Conservation (phyloP, 2,888 invertebrate genomes). For the Gerosis bhagava region DNA sequence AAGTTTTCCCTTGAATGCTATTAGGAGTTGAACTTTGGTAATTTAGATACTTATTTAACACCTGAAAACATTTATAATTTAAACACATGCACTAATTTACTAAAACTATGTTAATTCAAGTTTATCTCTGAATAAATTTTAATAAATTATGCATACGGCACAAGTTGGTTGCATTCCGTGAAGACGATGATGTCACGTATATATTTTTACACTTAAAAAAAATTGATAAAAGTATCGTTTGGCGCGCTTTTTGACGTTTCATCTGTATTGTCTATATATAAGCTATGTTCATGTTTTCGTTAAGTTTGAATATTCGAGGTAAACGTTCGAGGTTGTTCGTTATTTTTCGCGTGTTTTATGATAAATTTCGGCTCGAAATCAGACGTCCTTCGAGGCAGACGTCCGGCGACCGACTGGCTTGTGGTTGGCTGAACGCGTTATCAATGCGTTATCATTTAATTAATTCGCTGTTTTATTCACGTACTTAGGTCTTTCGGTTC, state of each 20-base stretch:
- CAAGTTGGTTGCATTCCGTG: conserved; percentile 46
- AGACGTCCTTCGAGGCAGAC: conserved; percentile 61
- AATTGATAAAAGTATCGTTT: conserved; percentile 19
- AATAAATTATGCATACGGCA: conserved; percentile 63
- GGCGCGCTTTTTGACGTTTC: conserved; percentile 36
- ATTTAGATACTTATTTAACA: too few species aligned
- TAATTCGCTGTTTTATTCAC: conserved; percentile 43
- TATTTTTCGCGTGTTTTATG: conserved; percentile 44
- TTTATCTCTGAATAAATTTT: conserved; percentile 58
- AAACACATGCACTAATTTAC: conserved; percentile 5
- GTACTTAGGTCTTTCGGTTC: conserved; percentile 29
- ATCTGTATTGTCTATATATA: conserved; percentile 29
- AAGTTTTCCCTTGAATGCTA: conserved; percentile 1
- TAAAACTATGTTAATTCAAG: conserved; percentile 9
- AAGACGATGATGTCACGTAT: conserved; percentile 39
- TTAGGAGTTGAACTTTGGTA: too few species aligned
- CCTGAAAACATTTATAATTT: too few species aligned
- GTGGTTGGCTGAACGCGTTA: conserved; percentile 50
- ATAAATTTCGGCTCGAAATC: conserved; percentile 36
- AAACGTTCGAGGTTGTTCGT: conserved; percentile 55
- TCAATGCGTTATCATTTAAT: conserved; percentile 55
- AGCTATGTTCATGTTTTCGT: conserved; percentile 39
- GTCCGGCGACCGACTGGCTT: conserved; percentile 61
- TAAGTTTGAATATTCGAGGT: conserved; percentile 37
- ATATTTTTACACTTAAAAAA: conserved; percentile 32